A percentile compares a stretch with the other conserved stretches of the same genome.
These are phyloP conservation scores for Lophura swinhoii DNA, from an alignment of 2,797 vertebrate species.

Conservation along the genomic window DNA sequence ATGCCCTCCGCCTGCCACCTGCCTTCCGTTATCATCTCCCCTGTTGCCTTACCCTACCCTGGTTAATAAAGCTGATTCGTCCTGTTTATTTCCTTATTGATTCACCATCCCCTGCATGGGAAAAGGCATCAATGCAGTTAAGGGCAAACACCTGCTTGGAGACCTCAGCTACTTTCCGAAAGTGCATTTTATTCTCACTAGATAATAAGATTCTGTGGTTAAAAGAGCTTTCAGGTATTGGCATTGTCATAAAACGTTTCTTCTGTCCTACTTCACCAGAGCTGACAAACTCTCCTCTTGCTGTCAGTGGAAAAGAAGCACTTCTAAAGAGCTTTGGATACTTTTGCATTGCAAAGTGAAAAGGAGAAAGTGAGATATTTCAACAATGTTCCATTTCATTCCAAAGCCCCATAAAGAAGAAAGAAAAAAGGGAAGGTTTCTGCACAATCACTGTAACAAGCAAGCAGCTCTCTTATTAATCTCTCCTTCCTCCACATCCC, in stretches of 20 bases:
- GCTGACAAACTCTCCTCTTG: constrained; percentile 26
- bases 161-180: not conserved
- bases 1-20: constrained; percentile 43
- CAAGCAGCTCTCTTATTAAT: constrained; percentile 67
- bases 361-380: constrained; percentile 62
- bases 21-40: constrained; percentile 35
- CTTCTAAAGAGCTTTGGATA: constrained; percentile 29
- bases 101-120: constrained; percentile 16
- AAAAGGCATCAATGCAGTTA: constrained; percentile 52
- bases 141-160: constrained; percentile 39
- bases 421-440: constrained; percentile 18
- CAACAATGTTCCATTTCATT: constrained; percentile 27
- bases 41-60: constrained; percentile 39
- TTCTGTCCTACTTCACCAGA: constrained; percentile 5
- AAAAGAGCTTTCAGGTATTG: not conserved
- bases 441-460: constrained; percentile 63
- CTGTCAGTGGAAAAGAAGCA: constrained; percentile 48
- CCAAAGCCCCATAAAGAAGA: constrained; percentile 23
- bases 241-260: constrained; percentile 1
- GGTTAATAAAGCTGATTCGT: constrained; percentile 63
- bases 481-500: constrained; percentile 40
- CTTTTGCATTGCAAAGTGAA: constrained; percentile 36
- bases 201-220: constrained; percentile 45
- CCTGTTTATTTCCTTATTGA: constrained; percentile 66
- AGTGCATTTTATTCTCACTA: not conserved